These are phyloP conservation scores for Scaptomyza pallida DNA, from an alignment of 1,140 invertebrate genomes.

Conservation along the genomic window DNA sequence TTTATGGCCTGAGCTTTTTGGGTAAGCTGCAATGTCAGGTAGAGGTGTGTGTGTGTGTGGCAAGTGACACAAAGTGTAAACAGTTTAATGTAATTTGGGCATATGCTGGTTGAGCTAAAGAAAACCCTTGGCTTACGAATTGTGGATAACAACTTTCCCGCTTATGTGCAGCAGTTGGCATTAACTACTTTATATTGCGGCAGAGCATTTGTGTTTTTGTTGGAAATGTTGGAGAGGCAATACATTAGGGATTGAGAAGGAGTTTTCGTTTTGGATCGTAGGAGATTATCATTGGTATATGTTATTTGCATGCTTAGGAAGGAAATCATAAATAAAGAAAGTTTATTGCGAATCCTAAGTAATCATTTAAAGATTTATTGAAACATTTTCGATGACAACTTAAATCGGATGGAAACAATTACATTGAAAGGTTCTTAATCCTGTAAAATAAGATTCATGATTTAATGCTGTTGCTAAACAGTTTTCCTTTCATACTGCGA, in stretches of 20 bases:
- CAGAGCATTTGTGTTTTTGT: constrained; percentile 3
- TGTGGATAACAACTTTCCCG: constrained; percentile 40
- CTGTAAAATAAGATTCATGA: too few relatives aligned
- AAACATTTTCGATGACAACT: too few relatives aligned
- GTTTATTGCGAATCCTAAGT: too few relatives aligned
- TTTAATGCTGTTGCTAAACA: too few relatives aligned
- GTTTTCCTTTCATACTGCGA: too few relatives aligned
- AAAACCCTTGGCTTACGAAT: constrained; percentile 4
- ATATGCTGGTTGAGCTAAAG: constrained; percentile 13
- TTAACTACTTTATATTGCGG: constrained; percentile 27
- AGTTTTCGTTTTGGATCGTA: neutral
- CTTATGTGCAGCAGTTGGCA: constrained; percentile 27
- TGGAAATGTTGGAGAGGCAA: constrained; percentile 2
- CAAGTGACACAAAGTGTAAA: constrained; percentile 60
- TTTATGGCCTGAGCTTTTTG: constrained; percentile 11
- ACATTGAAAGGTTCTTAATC: too few relatives aligned
- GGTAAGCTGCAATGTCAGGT: constrained; percentile 10
- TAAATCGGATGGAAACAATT: too few relatives aligned
- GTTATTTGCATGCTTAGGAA: too few relatives aligned
- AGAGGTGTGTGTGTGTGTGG: neutral
- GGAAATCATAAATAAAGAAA: too few relatives aligned
- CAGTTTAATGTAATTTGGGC: constrained; percentile 64
- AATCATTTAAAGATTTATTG: too few relatives aligned
- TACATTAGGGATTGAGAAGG: constrained; percentile 4
- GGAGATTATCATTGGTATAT: too few relatives aligned